phyloP scores from a whole-genome alignment of 2,888 invertebrate genomes.

The Dolichomitus sp. region DNA sequence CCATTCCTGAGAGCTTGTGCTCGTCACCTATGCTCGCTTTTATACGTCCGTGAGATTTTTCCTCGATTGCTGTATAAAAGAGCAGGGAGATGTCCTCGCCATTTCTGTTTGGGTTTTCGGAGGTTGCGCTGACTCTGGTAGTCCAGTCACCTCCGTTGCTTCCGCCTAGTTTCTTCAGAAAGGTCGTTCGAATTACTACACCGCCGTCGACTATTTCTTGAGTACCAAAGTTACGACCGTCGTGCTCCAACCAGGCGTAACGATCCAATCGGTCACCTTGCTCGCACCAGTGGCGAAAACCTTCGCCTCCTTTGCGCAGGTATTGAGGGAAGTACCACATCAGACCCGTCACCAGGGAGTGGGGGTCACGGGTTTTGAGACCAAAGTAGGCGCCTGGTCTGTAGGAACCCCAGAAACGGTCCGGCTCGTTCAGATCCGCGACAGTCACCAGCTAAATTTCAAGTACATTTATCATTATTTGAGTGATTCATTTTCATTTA shows the following conservation, averaged over 20 bases:
- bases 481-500: too few species aligned
- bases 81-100: conserved; percentile 89
- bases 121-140: conserved; percentile 91
- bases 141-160: conserved; percentile 97
- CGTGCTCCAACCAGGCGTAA: conserved; percentile 97
- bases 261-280: conserved; percentile 93
- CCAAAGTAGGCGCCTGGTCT: conserved; percentile 96
- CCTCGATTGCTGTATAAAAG: conserved; percentile 95
- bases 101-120: conserved; percentile 80
- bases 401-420: conserved; percentile 98
- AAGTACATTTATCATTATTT: too few species aligned
- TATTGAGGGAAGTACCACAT: conserved; percentile 97
- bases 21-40: conserved; percentile 87
- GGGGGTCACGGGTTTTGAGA: conserved; percentile 95
- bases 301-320: conserved; percentile 90
- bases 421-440: conserved; percentile 91
- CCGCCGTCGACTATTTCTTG: conserved; percentile 95
- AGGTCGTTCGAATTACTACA: conserved; percentile 93
- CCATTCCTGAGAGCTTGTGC: conserved; percentile 88
- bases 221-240: conserved; percentile 96
- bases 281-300: conserved; percentile 96
- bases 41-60: conserved; percentile 89
- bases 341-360: conserved; percentile 96
- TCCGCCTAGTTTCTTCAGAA: conserved; percentile 94
- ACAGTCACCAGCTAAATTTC: conserved; percentile 90